A percentile compares a stretch with the other conserved stretches of the same genome.
Conservation (phyloP, 2,113 vertebrate genomes). For the Mus pahari region DNA sequence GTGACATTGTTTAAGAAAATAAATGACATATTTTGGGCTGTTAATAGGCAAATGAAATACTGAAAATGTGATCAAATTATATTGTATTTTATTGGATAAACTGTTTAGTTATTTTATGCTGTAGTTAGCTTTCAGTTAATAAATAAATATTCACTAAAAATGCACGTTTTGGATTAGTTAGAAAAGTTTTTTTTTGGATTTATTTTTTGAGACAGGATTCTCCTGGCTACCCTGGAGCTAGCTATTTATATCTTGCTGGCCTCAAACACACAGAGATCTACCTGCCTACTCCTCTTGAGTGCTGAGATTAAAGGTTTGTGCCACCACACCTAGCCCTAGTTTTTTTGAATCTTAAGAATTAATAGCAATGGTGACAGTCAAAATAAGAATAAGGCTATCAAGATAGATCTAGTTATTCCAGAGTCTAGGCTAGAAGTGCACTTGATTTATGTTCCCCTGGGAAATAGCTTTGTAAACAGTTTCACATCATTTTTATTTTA, state of each 20-base stretch:
- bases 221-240: not conserved
- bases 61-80: slow-evolving; percentile 62
- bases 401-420: slow-evolving; percentile 1
- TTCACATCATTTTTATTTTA: slow-evolving; percentile 50
- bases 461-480: slow-evolving; percentile 19
- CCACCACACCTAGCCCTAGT: not conserved
- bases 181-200: slow-evolving; percentile 39
- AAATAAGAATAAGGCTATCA: slow-evolving; percentile 33
- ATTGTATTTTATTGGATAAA: slow-evolving; percentile 50
- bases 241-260: not conserved
- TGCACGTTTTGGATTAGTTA: slow-evolving; percentile 42
- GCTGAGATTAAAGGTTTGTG: not conserved
- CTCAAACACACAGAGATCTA: not conserved
- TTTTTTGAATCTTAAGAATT: not conserved
- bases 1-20: slow-evolving; percentile 57
- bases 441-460: not conserved
- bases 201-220: not conserved
- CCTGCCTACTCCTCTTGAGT: not conserved
- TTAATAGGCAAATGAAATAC: slow-evolving; percentile 63
- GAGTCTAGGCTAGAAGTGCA: not conserved
- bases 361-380: not conserved
- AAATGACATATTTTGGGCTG: slow-evolving; percentile 63
- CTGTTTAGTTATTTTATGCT: slow-evolving; percentile 60
- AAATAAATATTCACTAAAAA: slow-evolving; percentile 67
- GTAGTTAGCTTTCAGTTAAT: slow-evolving; percentile 65